Percentiles rank a stretch among this genome's conserved stretches.
Evolutionary conservation across 2,888 invertebrate species (phyloP).

Genomic region (Furcula furcula): DNA sequence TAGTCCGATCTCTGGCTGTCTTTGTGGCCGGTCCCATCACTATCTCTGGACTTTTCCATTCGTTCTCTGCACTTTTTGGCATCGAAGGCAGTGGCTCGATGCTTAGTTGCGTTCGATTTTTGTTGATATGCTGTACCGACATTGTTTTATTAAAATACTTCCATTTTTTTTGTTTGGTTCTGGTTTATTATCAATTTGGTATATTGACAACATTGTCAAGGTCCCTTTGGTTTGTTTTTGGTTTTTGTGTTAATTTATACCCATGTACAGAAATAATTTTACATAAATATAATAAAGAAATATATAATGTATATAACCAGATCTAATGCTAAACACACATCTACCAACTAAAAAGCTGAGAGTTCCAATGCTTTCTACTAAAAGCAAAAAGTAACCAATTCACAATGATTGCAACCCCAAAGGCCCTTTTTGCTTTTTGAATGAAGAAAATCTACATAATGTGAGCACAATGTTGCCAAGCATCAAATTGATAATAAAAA

Average conservation of each 20-base stretch:
- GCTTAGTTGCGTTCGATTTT: conserved; percentile 73
- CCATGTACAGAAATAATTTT: conserved; percentile 45
- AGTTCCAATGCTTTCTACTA: conserved; percentile 64
- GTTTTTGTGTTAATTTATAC: conserved; percentile 30
- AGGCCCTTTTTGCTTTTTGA: conserved; percentile 64
- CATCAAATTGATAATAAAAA: conserved; percentile 80
- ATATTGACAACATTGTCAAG: conserved; percentile 78
- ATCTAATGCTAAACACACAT: conserved; percentile 54
- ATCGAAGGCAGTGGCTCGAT: conserved; percentile 67
- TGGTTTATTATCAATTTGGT: conserved; percentile 73
- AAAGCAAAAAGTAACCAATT: conserved; percentile 66
- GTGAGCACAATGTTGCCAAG: conserved; percentile 82
- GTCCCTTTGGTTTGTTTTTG: conserved; percentile 32
- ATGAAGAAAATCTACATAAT: conserved; percentile 44
- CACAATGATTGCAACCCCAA: conserved; percentile 30
- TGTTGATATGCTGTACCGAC: conserved; percentile 78
- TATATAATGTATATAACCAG: conserved; percentile 36
- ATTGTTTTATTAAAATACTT: conserved; percentile 41
- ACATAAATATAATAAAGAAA: conserved; percentile 45
- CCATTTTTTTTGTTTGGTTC: conserved; percentile 40
- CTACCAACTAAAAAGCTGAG: conserved; percentile 71
- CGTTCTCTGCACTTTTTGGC: conserved; percentile 44
- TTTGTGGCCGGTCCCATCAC: conserved; percentile 57
- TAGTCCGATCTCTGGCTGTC: conserved; percentile 57
- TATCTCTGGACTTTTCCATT: conserved; percentile 68